phyloP scores from a whole-genome alignment of 2,797 vertebrate species.

The Tamandua tetradactyla region DNA sequence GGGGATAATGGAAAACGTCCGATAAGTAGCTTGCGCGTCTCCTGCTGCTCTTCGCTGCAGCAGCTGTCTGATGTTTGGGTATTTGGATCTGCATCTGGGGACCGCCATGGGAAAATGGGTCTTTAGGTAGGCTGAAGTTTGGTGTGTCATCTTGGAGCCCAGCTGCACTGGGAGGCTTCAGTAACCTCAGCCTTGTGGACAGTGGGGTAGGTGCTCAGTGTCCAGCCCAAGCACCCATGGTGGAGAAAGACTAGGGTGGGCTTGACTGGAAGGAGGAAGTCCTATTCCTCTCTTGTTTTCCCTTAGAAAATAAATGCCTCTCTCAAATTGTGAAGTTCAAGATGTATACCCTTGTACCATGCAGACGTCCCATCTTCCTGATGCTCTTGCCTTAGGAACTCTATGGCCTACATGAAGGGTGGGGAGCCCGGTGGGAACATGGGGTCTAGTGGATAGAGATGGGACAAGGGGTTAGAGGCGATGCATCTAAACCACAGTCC shows the following conservation, averaged over 20 bases:
- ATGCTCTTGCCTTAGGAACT: background rate
- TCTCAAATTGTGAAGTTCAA: background rate
- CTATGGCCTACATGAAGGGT: background rate
- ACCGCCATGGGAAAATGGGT: background rate
- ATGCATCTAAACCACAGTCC: background rate
- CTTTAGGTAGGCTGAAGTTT: background rate
- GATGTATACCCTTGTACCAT: fast-evolving
- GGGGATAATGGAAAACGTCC: background rate
- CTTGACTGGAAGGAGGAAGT: background rate
- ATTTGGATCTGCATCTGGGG: background rate
- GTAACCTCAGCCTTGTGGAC: background rate
- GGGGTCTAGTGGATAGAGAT: background rate
- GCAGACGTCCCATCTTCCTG: background rate
- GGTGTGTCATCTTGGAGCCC: background rate
- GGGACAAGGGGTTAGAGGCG: background rate
- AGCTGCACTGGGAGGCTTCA: background rate
- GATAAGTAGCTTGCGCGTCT: background rate
- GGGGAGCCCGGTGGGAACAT: background rate
- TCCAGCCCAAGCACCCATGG: background rate
- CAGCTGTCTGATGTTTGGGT: background rate
- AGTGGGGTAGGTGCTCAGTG: background rate
- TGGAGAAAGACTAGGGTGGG: too few species aligned
- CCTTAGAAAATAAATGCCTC: background rate
- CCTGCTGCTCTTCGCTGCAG: background rate
- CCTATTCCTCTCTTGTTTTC: background rate